Evolutionary conservation across 2,888 invertebrate species (phyloP).

Genomic region (Philaethria dido): DNA sequence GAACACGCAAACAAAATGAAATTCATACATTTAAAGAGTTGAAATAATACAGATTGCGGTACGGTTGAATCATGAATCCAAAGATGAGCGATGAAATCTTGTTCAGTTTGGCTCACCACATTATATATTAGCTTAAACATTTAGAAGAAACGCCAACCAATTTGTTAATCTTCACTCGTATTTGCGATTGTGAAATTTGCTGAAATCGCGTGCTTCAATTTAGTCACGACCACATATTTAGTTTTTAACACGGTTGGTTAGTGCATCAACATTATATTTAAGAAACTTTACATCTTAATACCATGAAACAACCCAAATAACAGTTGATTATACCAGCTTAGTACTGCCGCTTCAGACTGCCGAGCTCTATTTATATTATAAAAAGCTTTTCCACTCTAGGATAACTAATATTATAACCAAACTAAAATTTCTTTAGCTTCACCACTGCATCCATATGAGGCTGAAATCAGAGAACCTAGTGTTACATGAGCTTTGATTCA

Average conservation of each 20-base stretch:
- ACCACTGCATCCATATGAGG: too few species aligned
- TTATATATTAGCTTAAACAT: slow-evolving; percentile 48
- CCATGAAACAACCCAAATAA: too few species aligned
- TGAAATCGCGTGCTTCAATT: slow-evolving; percentile 20
- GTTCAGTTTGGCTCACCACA: slow-evolving; percentile 56
- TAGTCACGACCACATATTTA: slow-evolving; percentile 24
- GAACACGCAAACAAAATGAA: slow-evolving; percentile 42
- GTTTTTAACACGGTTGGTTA: slow-evolving; percentile 17
- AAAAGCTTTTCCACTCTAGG: background rate
- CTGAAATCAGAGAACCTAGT: too few species aligned
- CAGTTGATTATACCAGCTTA: slow-evolving; percentile 8
- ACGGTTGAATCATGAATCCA: slow-evolving; percentile 54
- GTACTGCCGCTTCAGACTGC: background rate
- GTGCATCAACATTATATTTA: background rate
- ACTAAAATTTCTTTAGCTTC: too few species aligned
- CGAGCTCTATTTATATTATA: background rate
- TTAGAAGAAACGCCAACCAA: slow-evolving; percentile 42
- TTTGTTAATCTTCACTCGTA: slow-evolving; percentile 33
- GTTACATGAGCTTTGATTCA: too few species aligned
- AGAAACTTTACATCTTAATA: too few species aligned
- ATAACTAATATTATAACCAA: background rate
- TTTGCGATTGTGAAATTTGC: slow-evolving; percentile 28
- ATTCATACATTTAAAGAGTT: slow-evolving; percentile 38
- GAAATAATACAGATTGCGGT: slow-evolving; percentile 41
- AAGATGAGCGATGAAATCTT: slow-evolving; percentile 61